These are phyloP conservation scores for Drosophila pruinosa DNA, from an alignment of 1,140 invertebrate genomes.

Conservation along the genomic window DNA sequence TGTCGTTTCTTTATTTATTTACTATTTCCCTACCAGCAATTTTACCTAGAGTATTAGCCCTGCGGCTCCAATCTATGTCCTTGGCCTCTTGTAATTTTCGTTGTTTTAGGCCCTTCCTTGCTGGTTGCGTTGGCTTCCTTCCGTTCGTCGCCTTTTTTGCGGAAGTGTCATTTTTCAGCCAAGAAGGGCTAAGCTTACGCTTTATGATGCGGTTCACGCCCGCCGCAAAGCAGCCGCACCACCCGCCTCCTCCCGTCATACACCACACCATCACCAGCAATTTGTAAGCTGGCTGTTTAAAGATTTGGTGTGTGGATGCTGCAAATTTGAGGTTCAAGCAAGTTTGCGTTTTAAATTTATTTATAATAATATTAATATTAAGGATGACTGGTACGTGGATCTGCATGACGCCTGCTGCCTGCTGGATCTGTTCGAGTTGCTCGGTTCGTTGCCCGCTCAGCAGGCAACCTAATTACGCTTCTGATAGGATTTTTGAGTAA, in stretches of 20 bases:
- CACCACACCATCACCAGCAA: not conserved
- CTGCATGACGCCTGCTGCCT: not conserved
- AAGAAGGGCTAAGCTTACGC: constrained; percentile 73
- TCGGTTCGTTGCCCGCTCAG: constrained; percentile 22
- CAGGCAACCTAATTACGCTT: constrained; percentile 45
- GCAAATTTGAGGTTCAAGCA: constrained; percentile 61
- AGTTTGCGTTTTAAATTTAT: constrained; percentile 72
- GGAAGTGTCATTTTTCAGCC: constrained; percentile 79
- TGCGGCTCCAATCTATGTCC: not conserved
- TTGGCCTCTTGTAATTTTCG: constrained; percentile 62
- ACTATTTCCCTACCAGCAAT: not conserved
- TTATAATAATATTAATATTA: constrained; percentile 77
- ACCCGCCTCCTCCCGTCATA: not conserved
- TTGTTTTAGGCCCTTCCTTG: constrained; percentile 69
- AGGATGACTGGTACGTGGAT: constrained; percentile 35
- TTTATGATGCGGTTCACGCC: constrained; percentile 67
- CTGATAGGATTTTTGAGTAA: constrained; percentile 48
- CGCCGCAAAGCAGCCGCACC: constrained; percentile 27
- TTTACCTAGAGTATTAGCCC: not conserved
- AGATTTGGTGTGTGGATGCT: constrained; percentile 13
- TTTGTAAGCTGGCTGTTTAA: constrained; percentile 15
- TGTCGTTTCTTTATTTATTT: not conserved
- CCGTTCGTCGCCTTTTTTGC: constrained; percentile 47
- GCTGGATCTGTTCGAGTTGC: not conserved
- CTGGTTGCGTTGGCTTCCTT: constrained; percentile 22